phyloP scores from a whole-genome alignment of 92 coral and sea anemone species.

The Umimayanthus kanabou region DNA sequence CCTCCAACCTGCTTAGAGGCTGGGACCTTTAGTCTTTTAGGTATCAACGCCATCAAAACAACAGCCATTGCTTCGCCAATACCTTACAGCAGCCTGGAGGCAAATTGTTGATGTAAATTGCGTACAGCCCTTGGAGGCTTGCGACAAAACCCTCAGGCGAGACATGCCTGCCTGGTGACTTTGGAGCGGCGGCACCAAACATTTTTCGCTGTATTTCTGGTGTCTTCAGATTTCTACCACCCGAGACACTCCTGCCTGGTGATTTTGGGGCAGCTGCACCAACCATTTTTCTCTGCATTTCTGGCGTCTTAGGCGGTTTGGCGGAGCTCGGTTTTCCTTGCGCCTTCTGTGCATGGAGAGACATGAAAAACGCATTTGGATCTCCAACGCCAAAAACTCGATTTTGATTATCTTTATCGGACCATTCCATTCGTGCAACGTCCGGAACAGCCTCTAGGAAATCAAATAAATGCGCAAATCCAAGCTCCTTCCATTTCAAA shows the following conservation, averaged over 20 bases:
- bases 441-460: slow-evolving; percentile 88
- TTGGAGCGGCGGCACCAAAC: neutral
- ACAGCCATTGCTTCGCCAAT: too few species aligned
- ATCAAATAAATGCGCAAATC: slow-evolving; percentile 74
- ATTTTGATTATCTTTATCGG: slow-evolving; percentile 79
- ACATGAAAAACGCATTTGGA: slow-evolving; percentile 61
- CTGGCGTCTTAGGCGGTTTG: slow-evolving; percentile 60
- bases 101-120: slow-evolving; percentile 58
- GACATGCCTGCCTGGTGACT: neutral
- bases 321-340: slow-evolving; percentile 51
- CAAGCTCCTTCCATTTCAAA: slow-evolving; percentile 68
- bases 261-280: slow-evolving; percentile 37
- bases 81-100: too few species aligned
- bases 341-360: slow-evolving; percentile 83
- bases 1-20: too few species aligned
- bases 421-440: slow-evolving; percentile 82
- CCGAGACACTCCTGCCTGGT: neutral
- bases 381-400: slow-evolving; percentile 75
- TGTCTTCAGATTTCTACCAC: slow-evolving; percentile 9
- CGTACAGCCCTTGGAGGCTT: slow-evolving; percentile 56
- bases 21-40: too few species aligned
- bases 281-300: slow-evolving; percentile 59
- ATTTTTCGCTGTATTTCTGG: too few species aligned
- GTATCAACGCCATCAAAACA: too few species aligned
- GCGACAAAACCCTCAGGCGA: slow-evolving; percentile 15